Percentiles rank a stretch among this genome's conserved stretches.
Conservation (phyloP, 2,888 invertebrate genomes). For the Teleogryllus oceanicus region DNA sequence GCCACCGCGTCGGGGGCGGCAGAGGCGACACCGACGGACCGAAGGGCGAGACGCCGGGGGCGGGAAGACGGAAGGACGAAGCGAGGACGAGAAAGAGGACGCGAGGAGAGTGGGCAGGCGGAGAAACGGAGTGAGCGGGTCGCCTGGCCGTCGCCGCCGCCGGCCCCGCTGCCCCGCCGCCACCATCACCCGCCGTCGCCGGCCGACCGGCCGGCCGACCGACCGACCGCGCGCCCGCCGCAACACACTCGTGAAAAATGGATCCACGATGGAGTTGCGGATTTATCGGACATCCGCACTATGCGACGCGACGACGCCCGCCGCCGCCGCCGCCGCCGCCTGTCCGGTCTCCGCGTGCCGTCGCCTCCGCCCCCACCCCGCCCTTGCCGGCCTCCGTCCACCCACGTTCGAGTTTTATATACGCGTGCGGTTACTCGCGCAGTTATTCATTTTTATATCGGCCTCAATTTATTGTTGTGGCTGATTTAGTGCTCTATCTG, state of each 20-base stretch:
- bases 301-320: conserved; percentile 11
- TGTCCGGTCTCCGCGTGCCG: conserved; percentile 1
- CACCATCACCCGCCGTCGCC: background rate
- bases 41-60: background rate
- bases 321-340: conserved; percentile 12
- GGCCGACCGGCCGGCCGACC: background rate
- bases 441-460: conserved; percentile 18
- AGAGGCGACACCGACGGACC: too few species aligned
- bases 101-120: conserved; percentile 35
- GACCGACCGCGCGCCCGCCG: background rate
- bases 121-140: conserved; percentile 28
- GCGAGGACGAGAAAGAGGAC: conserved; percentile 40
- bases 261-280: conserved; percentile 18
- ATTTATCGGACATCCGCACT: conserved; percentile 11
- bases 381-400: background rate
- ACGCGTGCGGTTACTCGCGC: conserved; percentile 11
- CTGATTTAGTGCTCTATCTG: conserved; percentile 3
- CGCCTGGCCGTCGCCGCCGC: conserved; percentile 36
- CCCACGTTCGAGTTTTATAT: background rate
- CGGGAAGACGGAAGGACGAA: conserved; percentile 42
- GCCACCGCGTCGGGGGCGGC: background rate
- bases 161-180: too few species aligned
- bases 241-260: background rate
- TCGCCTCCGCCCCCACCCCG: background rate
- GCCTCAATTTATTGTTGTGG: background rate